phyloP scores from a whole-genome alignment of 2,888 invertebrate species.

The Epirrita christyi region DNA sequence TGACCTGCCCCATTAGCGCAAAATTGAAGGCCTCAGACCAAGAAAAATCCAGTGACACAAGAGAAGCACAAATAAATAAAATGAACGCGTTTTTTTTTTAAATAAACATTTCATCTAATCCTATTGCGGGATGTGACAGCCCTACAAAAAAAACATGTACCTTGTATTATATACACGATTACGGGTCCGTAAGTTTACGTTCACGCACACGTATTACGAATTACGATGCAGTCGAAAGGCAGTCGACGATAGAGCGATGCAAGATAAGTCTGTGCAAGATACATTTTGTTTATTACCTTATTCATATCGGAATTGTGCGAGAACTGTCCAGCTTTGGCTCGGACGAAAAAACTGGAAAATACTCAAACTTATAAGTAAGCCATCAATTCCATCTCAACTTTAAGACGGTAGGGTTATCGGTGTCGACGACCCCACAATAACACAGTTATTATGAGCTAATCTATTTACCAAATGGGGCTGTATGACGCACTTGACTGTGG shows the following conservation, averaged over 20 bases:
- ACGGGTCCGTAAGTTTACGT: slow-evolving; percentile 16
- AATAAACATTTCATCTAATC: too few species aligned
- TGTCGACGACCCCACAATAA: slow-evolving; percentile 17
- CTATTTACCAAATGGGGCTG: slow-evolving; percentile 9
- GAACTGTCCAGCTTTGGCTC: too few species aligned
- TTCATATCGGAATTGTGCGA: too few species aligned
- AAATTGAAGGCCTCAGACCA: too few species aligned
- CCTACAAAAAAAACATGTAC: slow-evolving; percentile 9
- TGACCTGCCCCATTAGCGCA: neutral
- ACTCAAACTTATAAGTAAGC: too few species aligned
- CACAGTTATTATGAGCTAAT: slow-evolving; percentile 13
- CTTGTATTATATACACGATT: slow-evolving; percentile 1
- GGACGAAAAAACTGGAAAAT: too few species aligned
- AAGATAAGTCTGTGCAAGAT: neutral
- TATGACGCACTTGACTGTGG: slow-evolving; percentile 5
- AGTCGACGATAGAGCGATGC: slow-evolving; percentile 20
- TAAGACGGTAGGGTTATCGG: slow-evolving; percentile 20
- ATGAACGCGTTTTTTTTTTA: too few species aligned
- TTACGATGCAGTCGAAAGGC: too few species aligned
- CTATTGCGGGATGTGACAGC: slow-evolving; percentile 2
- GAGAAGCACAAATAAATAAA: too few species aligned
- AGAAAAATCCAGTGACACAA: too few species aligned
- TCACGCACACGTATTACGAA: slow-evolving; percentile 14
- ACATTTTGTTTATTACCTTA: neutral
- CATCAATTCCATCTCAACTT: neutral